Base-by-base conservation (phyloP, 2,888 invertebrate genomes). In the Latrodectus hesperus region DNA sequence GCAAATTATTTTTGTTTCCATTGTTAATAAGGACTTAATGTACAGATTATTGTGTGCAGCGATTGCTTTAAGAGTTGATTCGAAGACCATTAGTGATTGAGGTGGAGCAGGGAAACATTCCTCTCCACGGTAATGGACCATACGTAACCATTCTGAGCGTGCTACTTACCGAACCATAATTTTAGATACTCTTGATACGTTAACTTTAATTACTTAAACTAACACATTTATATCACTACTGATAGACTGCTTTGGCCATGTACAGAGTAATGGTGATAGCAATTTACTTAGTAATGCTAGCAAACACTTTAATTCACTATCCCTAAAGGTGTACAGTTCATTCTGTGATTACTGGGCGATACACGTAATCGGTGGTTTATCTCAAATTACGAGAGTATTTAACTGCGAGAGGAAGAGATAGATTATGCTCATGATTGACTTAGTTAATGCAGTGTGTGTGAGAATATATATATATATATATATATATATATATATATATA, bases 111-210 rank as follows among this genome's bases (percentile, higher is more conserved):
- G 72, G 71, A 80, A 64, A 51, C 72, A 68, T 68, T 55, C 78
- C 26, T 26, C 52, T 22, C 70, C 53, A 52, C 68, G 51, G 67
- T 74, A 79, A 70, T 67, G 65, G 26, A 81, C 81, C 81, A 73
- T 73, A 81, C 73, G 81, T 55, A 81, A 81, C 81, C 17, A 81
- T 81, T 72, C 22, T 16, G 52, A 84, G 77, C 72, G 53, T 72
- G 77, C 65, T 77, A 77, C 72, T 72, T 49, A 55, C 72, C 65
- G 77, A 73, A 78, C 65, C n/a, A 67, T 78, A 73, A 78, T 77
- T 52, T 72, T n/a, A 49, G 65, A 53, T 52, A 76, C 38, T 38
- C 65, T 75, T 75, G 53, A 81, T 81, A 64, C 73, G 65, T 60
- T 55, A 71, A 77, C 76, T 73, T 74, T 17, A 81, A 81, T 81